phyloP scores from a whole-genome alignment of 1,140 invertebrate species.

The Oreohelix idahoensis region DNA sequence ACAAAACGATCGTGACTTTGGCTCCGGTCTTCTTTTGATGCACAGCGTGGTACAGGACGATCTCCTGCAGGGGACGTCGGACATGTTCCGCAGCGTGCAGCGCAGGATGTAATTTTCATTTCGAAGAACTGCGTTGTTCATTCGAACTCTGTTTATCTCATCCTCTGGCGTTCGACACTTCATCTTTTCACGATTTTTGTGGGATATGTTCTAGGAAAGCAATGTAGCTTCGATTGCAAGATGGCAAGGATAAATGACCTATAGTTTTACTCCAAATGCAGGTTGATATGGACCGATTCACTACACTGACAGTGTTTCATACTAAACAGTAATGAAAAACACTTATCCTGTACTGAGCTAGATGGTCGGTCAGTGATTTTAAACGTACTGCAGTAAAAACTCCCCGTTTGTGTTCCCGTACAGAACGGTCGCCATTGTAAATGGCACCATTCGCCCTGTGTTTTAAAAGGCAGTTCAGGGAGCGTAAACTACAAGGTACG shows the following conservation, averaged over 20 bases:
- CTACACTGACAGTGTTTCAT: background rate
- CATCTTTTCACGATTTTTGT: background rate
- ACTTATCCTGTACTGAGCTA: background rate
- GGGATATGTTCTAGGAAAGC: no score
- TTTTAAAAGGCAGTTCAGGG: no score
- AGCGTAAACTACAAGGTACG: no score
- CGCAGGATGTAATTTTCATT: background rate
- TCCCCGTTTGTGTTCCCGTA: background rate
- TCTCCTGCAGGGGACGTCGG: background rate
- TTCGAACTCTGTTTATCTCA: background rate
- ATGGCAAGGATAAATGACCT: no score
- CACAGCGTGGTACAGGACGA: background rate
- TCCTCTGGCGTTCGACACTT: background rate
- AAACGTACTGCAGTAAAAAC: background rate
- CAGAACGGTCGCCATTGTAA: background rate
- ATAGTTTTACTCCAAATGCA: no score
- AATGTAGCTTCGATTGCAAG: no score
- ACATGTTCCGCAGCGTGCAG: background rate
- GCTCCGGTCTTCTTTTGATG: background rate
- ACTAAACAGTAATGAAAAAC: background rate
- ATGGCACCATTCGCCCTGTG: constrained; percentile 2
- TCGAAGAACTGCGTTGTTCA: background rate
- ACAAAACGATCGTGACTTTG: background rate
- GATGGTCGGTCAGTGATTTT: background rate
- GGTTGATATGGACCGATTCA: background rate